Base-by-base conservation (phyloP, 1,140 invertebrate genomes). In the Odontomachus brunneus region DNA sequence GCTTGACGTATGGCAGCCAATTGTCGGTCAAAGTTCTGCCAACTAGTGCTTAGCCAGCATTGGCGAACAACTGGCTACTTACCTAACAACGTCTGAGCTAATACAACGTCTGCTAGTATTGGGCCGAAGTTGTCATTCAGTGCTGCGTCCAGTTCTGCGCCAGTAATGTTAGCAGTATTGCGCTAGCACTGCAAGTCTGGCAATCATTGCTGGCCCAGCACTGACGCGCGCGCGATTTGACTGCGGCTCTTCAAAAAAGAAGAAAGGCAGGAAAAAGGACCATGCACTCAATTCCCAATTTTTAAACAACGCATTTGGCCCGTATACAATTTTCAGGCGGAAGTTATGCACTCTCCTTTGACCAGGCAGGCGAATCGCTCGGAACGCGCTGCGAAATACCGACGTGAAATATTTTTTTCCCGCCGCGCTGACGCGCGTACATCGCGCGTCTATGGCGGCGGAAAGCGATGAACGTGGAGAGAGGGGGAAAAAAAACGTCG, bases 321-420 rank as follows among this genome's bases (percentile, higher is more conserved):
- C 15, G 4, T 38, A 38, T 57, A 1, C 51, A 69, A 71, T 80
- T 80, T 80, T 80, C 33, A 78, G 7, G 33, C 51, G 38, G 65
- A 71, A 80, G 75, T 69, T 80, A 69, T 80, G 63, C 24, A 71
- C 51, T 80, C 69, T 69, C n/a, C 65, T 69, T 80, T 80, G 65
- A 71, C 65, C 65, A 80, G 14, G 53, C 19, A 24, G 48, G 84
- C 73, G 87, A 84, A 88, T 86, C 63, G 81, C 57, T 82, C 26
- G 33, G 29, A 80, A 76, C 48, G 81, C 71, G 82, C 76, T 48
- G 53, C 29, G n/a, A 80, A 69, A 80, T 78, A 53, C 17, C 38
- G 49, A 51, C 22, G n/a, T 59, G 26, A 80, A 80, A 78, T 55
- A 24, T 44, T 55, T 76, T 38, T 24, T 26, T 67, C 26, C 33